Evolutionary conservation across 2,797 vertebrate genomes (phyloP).

Genomic region (Parambassis ranga): DNA sequence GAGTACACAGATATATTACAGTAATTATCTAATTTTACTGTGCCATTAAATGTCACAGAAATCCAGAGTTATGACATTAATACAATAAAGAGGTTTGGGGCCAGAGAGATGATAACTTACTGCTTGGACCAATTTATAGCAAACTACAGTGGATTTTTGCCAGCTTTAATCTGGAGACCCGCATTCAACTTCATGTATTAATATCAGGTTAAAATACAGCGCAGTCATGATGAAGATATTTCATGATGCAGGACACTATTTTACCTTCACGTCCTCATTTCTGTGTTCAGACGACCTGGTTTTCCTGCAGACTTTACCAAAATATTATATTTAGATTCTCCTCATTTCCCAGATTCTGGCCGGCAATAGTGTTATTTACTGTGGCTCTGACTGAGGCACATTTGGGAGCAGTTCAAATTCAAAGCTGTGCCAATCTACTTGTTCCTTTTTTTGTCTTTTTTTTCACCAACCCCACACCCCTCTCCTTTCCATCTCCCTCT

Average conservation of each 20-base stretch:
- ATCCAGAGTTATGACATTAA: slow-evolving; percentile 81
- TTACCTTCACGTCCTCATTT: slow-evolving; percentile 19
- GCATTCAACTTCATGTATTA: slow-evolving; percentile 14
- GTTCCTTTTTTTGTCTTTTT: slow-evolving; percentile 57
- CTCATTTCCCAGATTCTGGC: slow-evolving; percentile 71
- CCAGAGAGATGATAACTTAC: slow-evolving; percentile 74
- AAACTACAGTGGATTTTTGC: slow-evolving; percentile 50
- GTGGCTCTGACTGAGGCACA: slow-evolving; percentile 79
- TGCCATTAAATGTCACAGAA: slow-evolving; percentile 81
- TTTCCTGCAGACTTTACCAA: slow-evolving; percentile 50
- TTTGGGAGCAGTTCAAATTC: slow-evolving; percentile 84
- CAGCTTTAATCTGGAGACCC: slow-evolving; percentile 33
- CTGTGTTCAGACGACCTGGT: slow-evolving; percentile 21
- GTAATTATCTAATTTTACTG: slow-evolving; percentile 86
- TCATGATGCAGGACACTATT: neutral
- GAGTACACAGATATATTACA: slow-evolving; percentile 85
- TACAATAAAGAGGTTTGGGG: slow-evolving; percentile 82
- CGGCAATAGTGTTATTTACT: slow-evolving; percentile 78
- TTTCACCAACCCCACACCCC: slow-evolving; percentile 18
- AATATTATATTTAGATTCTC: slow-evolving; percentile 77
- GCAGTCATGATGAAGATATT: neutral
- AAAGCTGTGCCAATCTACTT: slow-evolving; percentile 81
- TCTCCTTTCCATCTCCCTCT: slow-evolving; percentile 36
- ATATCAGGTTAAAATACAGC: slow-evolving; percentile 1
- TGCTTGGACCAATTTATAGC: slow-evolving; percentile 38